Base-by-base conservation (phyloP, 2,113 vertebrate genomes). In the Sinocyclocheilus anshuiensis region DNA sequence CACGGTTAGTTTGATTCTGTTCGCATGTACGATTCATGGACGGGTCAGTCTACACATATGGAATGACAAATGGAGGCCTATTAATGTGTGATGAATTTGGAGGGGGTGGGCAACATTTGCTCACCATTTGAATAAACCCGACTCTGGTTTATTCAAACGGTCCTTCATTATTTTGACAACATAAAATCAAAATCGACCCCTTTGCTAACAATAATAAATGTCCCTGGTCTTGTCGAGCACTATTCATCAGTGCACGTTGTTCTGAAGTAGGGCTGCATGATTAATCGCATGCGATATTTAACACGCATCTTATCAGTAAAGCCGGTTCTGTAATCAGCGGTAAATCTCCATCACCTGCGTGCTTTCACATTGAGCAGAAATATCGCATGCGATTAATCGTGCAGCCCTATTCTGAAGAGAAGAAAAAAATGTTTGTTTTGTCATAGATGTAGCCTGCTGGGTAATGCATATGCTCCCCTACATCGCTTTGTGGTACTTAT, bases 151-250 rank as follows among this genome's bases (percentile, higher is more conserved):
- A 39, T 42, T 81, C 75, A 77, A 48, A 26, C 8, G 24, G n/a
- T 26, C n/a, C 20, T 61, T 61, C 72, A 48, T 55, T 53, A 77
- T 26, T 65, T 59, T 61, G 26, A 78, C 22, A 33, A 24, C 22
- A 42, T 81, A 8, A 48, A 65, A 65, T 81, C 13, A 20, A 57
- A 59, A 36, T 59, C 3, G 42, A 24, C 39, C 72, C 26, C 2
- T 36, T 59, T 33, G 53, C 53, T 59, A 57, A 78, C 53, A 78
- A 78, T 57, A 57, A 78, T 77, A 77, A 55, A 75, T 75, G 42
- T 8, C 12, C 33, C 55, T 61, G 33, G 29, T 22, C 76, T 77
- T 77, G 16, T 61, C n/a, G 33, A 61, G 33, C 20, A n/a, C 6
- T 16, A 63, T 48, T 45, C 36, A 63, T 81, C 59, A 18, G 39